Evolutionary conservation across 2,888 invertebrate species (phyloP), one percentile per base, ranked within the genome.

Genomic region (Buathra laborator): DNA sequence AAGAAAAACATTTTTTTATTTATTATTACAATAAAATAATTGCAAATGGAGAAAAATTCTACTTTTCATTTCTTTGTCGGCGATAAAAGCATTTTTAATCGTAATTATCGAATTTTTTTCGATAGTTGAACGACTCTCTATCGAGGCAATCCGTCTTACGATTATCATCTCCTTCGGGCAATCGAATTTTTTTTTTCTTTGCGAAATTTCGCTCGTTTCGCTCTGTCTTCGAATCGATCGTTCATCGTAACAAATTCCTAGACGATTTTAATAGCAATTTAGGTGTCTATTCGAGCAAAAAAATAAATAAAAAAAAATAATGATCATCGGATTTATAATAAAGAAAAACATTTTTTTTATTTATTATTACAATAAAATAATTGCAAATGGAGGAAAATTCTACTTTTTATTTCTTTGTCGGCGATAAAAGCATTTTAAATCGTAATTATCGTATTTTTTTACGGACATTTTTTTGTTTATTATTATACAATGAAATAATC

Each of bases 141-240:
- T 70, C 16, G 16, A 16, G 16, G 16, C 29, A 9, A 44, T 1
- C 12, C 12, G 19, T 0, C 16, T 5, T 56, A 72, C 44, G n/a
- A 19, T 43, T 43, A 19, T 14, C 43, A 51, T 24, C 19, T 10
- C 70, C 59, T 14, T 24, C 14, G 44, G 44, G 24, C 19, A 14
- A 29, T 14, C 9, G 29, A 19, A 74, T 66, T 29, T 37, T 37
- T 37, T 37, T 37, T 37, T n/a, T 6, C 37, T 37, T n/a, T 29
- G 4, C 12, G 68, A 76, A 76, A 66, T 43, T 37, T 43, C 29
- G 32, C 53, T 67, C 67, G 19, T 16, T 53, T 44, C 66, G 51
- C 43, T 67, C 66, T 19, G 66, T 19, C 16, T 43, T 12, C 46
- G 29, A 29, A 77, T 78, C 29, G 59, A 78, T 78, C 32, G 53